Evolutionary conservation across 1,140 invertebrate genomes (phyloP).

Genomic region (Brachionus manjavacas): DNA sequence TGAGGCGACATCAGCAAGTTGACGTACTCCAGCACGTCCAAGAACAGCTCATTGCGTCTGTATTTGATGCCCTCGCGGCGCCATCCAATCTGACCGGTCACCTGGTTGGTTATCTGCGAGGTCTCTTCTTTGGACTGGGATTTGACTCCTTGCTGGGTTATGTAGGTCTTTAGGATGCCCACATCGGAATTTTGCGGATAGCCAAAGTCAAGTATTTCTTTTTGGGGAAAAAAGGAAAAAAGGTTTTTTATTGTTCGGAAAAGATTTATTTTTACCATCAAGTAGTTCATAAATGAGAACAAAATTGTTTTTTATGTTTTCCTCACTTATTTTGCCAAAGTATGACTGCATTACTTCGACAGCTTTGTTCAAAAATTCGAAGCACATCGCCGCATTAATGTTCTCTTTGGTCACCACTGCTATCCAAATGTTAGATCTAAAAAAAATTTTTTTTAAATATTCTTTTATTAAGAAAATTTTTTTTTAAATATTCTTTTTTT

Average conservation of each 20-base stretch:
- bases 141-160: slow-evolving; percentile 98
- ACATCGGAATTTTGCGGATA: slow-evolving; percentile 99
- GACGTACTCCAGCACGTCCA: slow-evolving; percentile 98
- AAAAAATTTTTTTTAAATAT: too few species aligned
- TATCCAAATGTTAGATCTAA: slow-evolving; percentile 91
- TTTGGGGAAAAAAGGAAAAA: slow-evolving; percentile 47
- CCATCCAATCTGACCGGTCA: slow-evolving; percentile 99
- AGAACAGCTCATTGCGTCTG: slow-evolving; percentile 91
- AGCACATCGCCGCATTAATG: slow-evolving; percentile 99
- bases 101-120: slow-evolving; percentile 97
- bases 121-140: slow-evolving; percentile 96
- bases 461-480: not conserved
- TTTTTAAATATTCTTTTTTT: too few species aligned
- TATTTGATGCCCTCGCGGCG: slow-evolving; percentile 98
- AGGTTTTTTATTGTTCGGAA: not conserved
- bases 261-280: slow-evolving; percentile 67
- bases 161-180: slow-evolving; percentile 96
- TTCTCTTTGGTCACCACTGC: slow-evolving; percentile 99
- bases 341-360: slow-evolving; percentile 99
- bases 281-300: slow-evolving; percentile 97
- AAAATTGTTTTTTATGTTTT: slow-evolving; percentile 99
- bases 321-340: slow-evolving; percentile 98
- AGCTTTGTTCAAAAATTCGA: slow-evolving; percentile 97
- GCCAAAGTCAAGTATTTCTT: slow-evolving; percentile 98
- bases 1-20: slow-evolving; percentile 99